Conservation (phyloP, 2,113 vertebrate genomes). For the Gymnobelideus leadbeateri region DNA sequence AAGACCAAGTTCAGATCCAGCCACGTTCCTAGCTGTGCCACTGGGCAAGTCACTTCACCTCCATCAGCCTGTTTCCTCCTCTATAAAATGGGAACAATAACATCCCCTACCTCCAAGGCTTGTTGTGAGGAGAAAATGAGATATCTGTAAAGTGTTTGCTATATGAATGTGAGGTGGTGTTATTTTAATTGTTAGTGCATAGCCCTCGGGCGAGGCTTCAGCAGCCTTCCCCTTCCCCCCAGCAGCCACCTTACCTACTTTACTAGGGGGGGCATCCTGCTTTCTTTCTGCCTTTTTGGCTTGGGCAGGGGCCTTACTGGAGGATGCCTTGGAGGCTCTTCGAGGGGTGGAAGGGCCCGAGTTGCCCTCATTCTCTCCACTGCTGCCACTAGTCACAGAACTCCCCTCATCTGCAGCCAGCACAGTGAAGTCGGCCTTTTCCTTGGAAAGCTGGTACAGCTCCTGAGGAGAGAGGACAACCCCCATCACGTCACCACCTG, state of each 20-base stretch:
- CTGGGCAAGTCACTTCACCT: too few relatives aligned
- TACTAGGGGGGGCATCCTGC: conserved; percentile 14
- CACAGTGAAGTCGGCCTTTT: conserved; percentile 91
- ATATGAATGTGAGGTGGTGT: not conserved
- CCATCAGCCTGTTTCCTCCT: too few relatives aligned
- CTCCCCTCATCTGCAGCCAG: conserved; percentile 88
- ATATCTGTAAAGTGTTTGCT: not conserved
- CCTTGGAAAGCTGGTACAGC: conserved; percentile 95
- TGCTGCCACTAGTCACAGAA: conserved; percentile 87
- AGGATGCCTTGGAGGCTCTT: conserved; percentile 40
- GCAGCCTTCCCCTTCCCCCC: not conserved
- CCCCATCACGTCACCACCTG: too few relatives aligned
- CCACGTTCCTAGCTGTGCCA: too few relatives aligned
- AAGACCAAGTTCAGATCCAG: too few relatives aligned
- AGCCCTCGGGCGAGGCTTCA: not conserved
- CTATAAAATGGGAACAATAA: too few relatives aligned
- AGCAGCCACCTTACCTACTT: conserved; percentile 34
- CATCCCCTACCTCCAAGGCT: too few relatives aligned
- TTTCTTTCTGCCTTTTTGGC: conserved; percentile 47
- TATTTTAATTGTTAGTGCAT: not conserved
- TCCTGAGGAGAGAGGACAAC: conserved; percentile 84
- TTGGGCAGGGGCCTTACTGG: conserved; percentile 20
- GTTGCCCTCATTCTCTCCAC: conserved; percentile 88
- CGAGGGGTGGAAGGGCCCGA: conserved; percentile 84
- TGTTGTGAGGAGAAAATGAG: too few relatives aligned